Conservation (phyloP, 2,888 invertebrate genomes). For the Ctena decussata region DNA sequence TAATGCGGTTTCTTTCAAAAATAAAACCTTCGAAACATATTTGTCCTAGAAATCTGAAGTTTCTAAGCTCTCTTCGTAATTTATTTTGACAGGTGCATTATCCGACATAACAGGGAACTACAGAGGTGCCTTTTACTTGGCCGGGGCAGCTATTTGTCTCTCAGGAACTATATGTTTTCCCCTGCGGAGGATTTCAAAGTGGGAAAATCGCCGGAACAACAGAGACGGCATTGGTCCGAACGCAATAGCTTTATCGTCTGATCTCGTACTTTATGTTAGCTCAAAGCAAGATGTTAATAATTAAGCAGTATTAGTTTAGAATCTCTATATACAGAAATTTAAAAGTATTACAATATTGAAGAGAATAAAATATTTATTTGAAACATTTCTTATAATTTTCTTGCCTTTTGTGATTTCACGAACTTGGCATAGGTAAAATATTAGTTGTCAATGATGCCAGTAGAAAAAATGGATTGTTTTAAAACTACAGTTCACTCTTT, state of each 20-base stretch:
- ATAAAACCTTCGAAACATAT: background rate
- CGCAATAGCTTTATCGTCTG: background rate
- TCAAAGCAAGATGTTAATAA: background rate
- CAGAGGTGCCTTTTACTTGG: conserved; percentile 96
- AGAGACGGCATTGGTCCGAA: background rate
- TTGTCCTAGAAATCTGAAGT: conserved; percentile 85
- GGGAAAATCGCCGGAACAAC: conserved; percentile 67
- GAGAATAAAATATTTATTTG: no score
- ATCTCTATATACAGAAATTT: no score
- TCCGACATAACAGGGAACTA: conserved; percentile 96
- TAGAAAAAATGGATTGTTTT: no score
- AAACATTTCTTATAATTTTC: no score
- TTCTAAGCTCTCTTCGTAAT: no score
- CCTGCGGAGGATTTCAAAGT: conserved; percentile 75
- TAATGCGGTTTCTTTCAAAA: background rate
- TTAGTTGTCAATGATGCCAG: no score
- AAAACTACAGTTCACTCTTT: no score
- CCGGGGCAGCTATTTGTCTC: conserved; percentile 94
- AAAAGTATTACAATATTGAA: no score
- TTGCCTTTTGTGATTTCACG: no score
- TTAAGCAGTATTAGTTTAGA: no score
- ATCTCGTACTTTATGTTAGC: background rate
- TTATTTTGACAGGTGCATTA: conserved; percentile 92
- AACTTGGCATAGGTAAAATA: no score
- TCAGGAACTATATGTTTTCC: conserved; percentile 93